Percentiles rank a stretch among this genome's conserved stretches.
Evolutionary conservation across 2,888 invertebrate genomes (phyloP).

Genomic region (Trilocha varians): DNA sequence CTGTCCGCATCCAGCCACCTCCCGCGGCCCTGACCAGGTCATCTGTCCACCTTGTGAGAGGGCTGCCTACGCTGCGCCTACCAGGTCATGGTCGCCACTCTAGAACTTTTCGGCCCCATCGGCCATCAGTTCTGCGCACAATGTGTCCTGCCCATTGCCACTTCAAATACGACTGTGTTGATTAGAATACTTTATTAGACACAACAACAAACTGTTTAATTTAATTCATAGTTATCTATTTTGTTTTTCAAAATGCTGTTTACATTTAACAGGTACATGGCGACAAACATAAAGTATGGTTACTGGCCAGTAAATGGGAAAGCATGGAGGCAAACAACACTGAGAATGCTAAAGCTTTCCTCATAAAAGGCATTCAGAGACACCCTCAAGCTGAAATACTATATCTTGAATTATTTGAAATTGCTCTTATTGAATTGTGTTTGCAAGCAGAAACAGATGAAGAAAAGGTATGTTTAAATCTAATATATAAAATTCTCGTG

Average conservation of each 20-base stretch:
- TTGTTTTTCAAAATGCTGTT: not conserved
- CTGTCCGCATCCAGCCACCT: no score
- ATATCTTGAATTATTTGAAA: constrained; percentile 75
- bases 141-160: no score
- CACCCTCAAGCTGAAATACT: constrained; percentile 80
- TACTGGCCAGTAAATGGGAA: constrained; percentile 85
- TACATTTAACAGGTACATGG: constrained; percentile 73
- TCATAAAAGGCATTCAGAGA: constrained; percentile 83
- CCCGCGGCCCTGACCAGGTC: no score
- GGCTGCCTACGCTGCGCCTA: no score
- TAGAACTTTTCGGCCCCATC: no score
- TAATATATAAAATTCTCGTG: no score
- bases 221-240: not conserved
- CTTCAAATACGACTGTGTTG: no score
- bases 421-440: constrained; percentile 40
- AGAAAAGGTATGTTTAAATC: constrained; percentile 42
- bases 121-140: no score
- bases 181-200: no score
- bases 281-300: constrained; percentile 83
- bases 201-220: not conserved
- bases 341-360: constrained; percentile 78
- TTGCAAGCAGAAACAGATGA: constrained; percentile 45
- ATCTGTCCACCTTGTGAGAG: no score
- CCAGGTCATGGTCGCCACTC: no score
- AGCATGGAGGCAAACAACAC: constrained; percentile 78